Evolutionary conservation across 2,797 vertebrate species (phyloP).

Genomic region (Pogoniulus pusillus): DNA sequence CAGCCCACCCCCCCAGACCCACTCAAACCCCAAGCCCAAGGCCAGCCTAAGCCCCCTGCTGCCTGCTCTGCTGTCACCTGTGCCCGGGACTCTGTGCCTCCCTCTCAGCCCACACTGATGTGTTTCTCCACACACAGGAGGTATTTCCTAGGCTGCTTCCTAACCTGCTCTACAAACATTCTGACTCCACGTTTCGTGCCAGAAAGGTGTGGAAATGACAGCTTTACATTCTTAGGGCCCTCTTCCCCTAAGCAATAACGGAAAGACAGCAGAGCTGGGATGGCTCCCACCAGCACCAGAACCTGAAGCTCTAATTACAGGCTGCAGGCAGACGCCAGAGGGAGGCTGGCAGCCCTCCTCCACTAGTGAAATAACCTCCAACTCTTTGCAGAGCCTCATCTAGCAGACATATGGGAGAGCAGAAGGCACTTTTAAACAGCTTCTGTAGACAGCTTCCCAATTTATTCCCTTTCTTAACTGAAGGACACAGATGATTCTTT

Average conservation of each 20-base stretch:
- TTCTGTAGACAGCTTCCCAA: not conserved
- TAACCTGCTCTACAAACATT: not conserved
- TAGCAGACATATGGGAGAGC: not conserved
- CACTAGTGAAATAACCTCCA: conserved; percentile 10
- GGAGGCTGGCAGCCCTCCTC: conserved; percentile 21
- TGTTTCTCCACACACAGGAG: not conserved
- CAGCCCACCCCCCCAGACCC: no score
- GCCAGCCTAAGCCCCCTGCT: no score
- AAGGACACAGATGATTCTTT: not conserved
- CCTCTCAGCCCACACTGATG: not conserved
- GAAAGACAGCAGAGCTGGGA: not conserved
- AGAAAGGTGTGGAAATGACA: not conserved
- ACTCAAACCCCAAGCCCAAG: no score
- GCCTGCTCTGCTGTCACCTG: not conserved
- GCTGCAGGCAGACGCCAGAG: not conserved
- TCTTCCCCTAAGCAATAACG: not conserved
- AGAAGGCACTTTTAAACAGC: conserved; percentile 21
- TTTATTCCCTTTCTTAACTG: not conserved
- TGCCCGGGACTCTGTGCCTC: not conserved
- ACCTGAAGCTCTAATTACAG: conserved; percentile 6
- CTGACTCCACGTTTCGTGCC: not conserved
- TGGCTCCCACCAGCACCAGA: not conserved
- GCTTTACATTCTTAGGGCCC: not conserved
- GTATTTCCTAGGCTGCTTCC: not conserved
- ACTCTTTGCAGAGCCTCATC: conserved; percentile 12